A percentile compares a stretch with the other conserved stretches of the same genome.
Conservation (phyloP, 2,888 invertebrate genomes). For the Tetragonula carbonaria region DNA sequence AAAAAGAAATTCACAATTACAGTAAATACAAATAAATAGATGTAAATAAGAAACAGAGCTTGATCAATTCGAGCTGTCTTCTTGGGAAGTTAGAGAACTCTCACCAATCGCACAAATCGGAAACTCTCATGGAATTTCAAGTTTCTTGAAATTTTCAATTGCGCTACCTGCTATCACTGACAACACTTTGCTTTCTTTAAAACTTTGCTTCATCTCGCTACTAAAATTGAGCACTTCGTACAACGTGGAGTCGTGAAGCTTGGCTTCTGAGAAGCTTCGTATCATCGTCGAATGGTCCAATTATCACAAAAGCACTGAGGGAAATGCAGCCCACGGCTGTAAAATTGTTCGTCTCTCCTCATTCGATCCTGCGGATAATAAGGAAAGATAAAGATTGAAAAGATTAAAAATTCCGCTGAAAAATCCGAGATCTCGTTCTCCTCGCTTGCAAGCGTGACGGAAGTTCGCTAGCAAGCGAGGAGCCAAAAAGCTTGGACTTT, state of each 20-base stretch:
- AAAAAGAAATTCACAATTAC: too few species aligned
- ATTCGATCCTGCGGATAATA: neutral
- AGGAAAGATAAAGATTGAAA: neutral
- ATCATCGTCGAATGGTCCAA: neutral
- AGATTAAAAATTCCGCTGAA: neutral
- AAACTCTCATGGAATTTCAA: too few species aligned
- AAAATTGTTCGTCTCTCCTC: too few species aligned
- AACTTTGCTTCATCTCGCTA: neutral
- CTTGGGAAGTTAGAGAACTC: too few species aligned
- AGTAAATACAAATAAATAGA: too few species aligned
- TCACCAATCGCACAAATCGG: too few species aligned
- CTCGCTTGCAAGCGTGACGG: slow-evolving; percentile 10
- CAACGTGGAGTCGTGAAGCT: neutral
- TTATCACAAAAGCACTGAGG: neutral
- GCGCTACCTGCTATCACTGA: too few species aligned
- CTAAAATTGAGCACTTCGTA: neutral
- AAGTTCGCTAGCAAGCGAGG: slow-evolving; percentile 42
- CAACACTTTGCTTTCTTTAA: too few species aligned
- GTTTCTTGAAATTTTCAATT: too few species aligned
- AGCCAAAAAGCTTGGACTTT: slow-evolving; percentile 40
- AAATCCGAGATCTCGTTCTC: neutral
- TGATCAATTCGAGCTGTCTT: too few species aligned
- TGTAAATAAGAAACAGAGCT: too few species aligned
- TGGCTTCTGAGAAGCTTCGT: neutral
- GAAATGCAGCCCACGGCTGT: neutral